Conservation (phyloP, 2,113 vertebrate genomes). For the mouse (Mus musculus) region DNA sequence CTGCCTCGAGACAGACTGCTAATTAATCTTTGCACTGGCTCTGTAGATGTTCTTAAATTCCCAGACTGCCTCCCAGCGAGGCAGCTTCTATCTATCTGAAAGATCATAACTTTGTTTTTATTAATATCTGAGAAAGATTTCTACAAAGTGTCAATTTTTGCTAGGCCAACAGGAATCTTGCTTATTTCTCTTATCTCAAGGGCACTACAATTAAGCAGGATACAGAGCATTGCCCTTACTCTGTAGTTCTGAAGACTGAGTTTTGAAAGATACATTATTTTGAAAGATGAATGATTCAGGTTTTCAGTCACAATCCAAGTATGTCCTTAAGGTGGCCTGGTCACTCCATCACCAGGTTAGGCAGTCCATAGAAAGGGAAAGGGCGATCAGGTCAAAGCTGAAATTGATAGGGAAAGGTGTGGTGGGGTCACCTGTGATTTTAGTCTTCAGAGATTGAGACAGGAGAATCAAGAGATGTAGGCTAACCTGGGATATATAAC, state of each 20-base stretch:
- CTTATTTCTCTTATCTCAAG: background rate
- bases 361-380: background rate
- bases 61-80: background rate
- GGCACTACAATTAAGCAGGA: background rate
- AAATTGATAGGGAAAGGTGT: background rate
- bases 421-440: background rate
- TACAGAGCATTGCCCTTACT: background rate
- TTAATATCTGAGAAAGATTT: background rate
- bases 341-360: background rate
- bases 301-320: background rate
- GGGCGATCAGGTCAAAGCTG: background rate
- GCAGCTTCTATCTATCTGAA: slow-evolving; percentile 6
- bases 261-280: background rate
- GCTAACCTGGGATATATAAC: background rate
- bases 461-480: background rate
- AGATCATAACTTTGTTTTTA: slow-evolving; percentile 20
- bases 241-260: background rate
- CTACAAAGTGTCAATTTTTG: background rate
- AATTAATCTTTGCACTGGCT: slow-evolving; percentile 69
- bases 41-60: slow-evolving; percentile 27
- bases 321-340: too few relatives aligned
- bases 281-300: background rate
- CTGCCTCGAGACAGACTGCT: slow-evolving; percentile 64
- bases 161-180: background rate
- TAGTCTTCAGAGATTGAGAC: background rate